Conservation (phyloP, 2,113 vertebrate genomes). For the Natator depressus region DNA sequence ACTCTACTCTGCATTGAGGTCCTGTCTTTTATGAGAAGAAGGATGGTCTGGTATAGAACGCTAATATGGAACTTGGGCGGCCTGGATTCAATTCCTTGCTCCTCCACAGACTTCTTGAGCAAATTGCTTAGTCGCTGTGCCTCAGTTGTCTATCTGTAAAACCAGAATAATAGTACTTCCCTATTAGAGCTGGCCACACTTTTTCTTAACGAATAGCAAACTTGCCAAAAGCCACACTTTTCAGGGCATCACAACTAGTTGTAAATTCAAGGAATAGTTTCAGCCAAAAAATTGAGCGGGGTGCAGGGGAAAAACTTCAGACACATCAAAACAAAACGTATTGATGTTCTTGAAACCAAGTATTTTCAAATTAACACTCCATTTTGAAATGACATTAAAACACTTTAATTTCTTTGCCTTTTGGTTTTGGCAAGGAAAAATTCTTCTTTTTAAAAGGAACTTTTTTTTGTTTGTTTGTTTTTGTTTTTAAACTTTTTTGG, state of each 20-base stretch:
- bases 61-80: background rate
- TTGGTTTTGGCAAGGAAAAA: background rate
- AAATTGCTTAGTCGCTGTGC: background rate
- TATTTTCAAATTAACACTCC: too few species aligned
- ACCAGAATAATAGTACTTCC: fast-evolving
- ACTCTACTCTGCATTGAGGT: background rate
- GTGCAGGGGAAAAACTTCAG: background rate
- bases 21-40: background rate
- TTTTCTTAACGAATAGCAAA: background rate
- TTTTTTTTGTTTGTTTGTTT: background rate
- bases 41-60: background rate
- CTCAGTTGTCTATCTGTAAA: background rate
- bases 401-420: background rate
- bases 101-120: background rate
- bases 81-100: background rate
- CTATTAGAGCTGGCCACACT: background rate
- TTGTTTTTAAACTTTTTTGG: background rate
- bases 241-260: background rate
- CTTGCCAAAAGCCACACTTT: background rate
- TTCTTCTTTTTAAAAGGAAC: too few species aligned
- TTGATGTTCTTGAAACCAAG: too few species aligned
- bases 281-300: background rate
- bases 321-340: background rate
- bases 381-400: too few species aligned
- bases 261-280: background rate